Evolutionary conservation across 2,113 vertebrate genomes (phyloP).

Genomic region (Poecile atricapillus): DNA sequence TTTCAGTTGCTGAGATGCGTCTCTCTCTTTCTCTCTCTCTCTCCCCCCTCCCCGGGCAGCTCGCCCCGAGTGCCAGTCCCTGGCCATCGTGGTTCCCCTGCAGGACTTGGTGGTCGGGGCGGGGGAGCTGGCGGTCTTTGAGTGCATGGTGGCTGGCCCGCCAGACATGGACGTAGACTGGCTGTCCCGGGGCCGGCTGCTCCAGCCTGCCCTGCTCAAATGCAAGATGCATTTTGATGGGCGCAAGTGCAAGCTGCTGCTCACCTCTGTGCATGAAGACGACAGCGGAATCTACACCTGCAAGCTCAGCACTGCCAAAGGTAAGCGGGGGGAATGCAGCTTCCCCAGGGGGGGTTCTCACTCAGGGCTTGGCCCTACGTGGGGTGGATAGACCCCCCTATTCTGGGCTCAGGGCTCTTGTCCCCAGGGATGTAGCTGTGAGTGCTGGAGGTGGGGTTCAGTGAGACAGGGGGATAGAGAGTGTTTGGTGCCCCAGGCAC

Average conservation of each 20-base stretch:
- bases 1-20: slow-evolving; percentile 62
- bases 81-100: slow-evolving; percentile 87
- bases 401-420: not conserved
- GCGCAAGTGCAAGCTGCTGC: slow-evolving; percentile 88
- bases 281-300: slow-evolving; percentile 93
- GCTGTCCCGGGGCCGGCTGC: slow-evolving; percentile 90
- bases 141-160: slow-evolving; percentile 90
- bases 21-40: slow-evolving; percentile 60
- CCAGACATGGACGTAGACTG: slow-evolving; percentile 97
- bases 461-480: no score
- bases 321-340: slow-evolving; percentile 51
- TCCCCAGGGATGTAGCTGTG: not conserved
- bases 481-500: not conserved
- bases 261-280: slow-evolving; percentile 96
- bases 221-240: slow-evolving; percentile 99
- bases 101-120: slow-evolving; percentile 91
- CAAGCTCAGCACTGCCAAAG: slow-evolving; percentile 96
- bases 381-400: not conserved
- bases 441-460: not conserved
- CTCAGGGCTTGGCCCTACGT: accelerated
- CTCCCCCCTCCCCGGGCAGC: slow-evolving; percentile 68
- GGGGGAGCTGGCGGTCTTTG: slow-evolving; percentile 91
- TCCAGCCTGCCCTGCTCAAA: slow-evolving; percentile 95
- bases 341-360: not conserved
- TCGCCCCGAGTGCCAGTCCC: slow-evolving; percentile 80